These are phyloP conservation scores for Pitangus sulphuratus DNA, from an alignment of 2,797 vertebrate species.

Conservation along the genomic window DNA sequence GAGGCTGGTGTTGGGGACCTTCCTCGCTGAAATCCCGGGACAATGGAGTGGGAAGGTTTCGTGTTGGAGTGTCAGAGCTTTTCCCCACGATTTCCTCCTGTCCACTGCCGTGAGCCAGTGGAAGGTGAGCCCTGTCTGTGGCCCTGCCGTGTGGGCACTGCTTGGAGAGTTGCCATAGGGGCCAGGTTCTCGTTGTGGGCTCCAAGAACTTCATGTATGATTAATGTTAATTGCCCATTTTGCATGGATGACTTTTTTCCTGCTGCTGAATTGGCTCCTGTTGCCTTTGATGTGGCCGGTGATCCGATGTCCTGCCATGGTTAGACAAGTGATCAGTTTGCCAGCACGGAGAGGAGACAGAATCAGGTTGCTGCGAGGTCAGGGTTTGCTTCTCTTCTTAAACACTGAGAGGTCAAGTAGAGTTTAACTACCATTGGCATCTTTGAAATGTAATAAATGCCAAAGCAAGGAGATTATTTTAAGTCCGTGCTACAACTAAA, in stretches of 20 bases:
- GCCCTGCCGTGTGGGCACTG: neutral
- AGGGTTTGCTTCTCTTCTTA: conserved; percentile 69
- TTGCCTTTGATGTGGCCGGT: conserved; percentile 76
- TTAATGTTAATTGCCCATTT: conserved; percentile 79
- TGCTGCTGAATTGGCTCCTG: conserved; percentile 66
- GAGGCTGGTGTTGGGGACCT: neutral
- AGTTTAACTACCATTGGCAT: conserved; percentile 77
- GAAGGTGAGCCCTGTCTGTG: neutral
- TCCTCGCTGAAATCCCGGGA: neutral
- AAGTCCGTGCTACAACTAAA: conserved; percentile 9
- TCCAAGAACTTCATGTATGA: conserved; percentile 71
- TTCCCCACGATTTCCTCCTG: neutral
- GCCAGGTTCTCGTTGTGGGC: conserved; percentile 57
- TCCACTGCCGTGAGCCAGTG: neutral
- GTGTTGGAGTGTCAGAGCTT: neutral
- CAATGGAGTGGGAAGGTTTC: rapidly evolving
- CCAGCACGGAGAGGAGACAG: conserved; percentile 64
- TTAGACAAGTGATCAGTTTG: conserved; percentile 74
- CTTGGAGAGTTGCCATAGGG: conserved; percentile 43
- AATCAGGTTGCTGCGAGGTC: conserved; percentile 70
- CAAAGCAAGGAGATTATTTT: conserved; percentile 58
- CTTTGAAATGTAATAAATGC: conserved; percentile 72
- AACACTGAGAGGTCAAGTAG: conserved; percentile 69
- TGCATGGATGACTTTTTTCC: conserved; percentile 63
- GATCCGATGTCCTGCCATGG: conserved; percentile 69